Percentiles rank a stretch among this genome's conserved stretches.
Evolutionary conservation across 2,797 vertebrate species (phyloP).

Genomic region (Coregonus ussuriensis): DNA sequence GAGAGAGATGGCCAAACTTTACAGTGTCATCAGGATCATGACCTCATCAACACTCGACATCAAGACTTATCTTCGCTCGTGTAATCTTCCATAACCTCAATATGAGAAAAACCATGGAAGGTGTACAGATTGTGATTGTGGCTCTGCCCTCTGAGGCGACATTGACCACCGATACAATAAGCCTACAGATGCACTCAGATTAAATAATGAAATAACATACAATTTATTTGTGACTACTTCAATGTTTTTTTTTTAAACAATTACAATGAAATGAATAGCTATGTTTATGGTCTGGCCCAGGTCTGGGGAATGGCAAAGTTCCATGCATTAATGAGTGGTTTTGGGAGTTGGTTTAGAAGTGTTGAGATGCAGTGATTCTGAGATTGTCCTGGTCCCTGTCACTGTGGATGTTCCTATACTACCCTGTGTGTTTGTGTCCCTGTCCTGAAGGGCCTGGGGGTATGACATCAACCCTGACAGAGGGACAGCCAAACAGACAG

Average conservation of each 20-base stretch:
- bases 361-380: not conserved
- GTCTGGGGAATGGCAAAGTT: no score
- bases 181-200: not conserved
- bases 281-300: no score
- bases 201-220: not conserved
- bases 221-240: no score
- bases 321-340: not conserved
- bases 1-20: not conserved
- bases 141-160: not conserved
- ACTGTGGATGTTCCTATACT: slow-evolving; percentile 15
- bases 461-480: not conserved
- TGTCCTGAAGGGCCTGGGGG: not conserved
- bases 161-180: not conserved
- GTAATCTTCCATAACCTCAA: not conserved
- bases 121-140: not conserved
- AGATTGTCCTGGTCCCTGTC: not conserved
- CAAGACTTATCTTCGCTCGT: not conserved
- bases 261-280: no score
- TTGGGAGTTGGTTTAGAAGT: not conserved
- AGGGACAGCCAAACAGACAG: not conserved
- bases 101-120: not conserved
- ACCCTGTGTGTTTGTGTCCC: not conserved
- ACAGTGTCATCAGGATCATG: not conserved
- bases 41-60: not conserved
- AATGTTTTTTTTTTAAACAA: no score